Evolutionary conservation across 2,113 vertebrate species (phyloP).

Genomic region (Nothoprocta perdicaria): DNA sequence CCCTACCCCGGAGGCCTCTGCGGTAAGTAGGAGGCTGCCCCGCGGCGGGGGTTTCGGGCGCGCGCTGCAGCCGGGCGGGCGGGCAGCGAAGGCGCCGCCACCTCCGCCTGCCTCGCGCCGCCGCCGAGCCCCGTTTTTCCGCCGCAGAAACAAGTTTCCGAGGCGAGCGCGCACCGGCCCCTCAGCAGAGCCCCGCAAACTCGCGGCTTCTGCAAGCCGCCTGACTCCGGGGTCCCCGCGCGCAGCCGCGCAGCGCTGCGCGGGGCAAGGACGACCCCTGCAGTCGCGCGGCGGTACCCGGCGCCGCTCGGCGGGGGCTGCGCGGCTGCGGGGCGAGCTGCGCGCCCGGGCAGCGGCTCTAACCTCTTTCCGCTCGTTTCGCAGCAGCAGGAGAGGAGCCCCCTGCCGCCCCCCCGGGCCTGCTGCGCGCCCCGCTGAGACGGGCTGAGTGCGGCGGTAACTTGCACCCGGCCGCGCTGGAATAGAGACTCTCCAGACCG

Average conservation of each 20-base stretch:
- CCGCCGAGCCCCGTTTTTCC: background rate
- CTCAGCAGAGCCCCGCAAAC: background rate
- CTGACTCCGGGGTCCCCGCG: no score
- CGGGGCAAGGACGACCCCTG: conserved; percentile 68
- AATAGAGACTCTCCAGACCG: conserved; percentile 55
- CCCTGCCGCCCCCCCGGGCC: background rate
- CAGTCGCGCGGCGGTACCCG: conserved; percentile 33
- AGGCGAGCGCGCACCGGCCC: background rate
- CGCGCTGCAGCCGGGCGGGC: rapidly evolving
- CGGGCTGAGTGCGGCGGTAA: conserved; percentile 71
- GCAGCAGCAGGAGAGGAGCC: conserved; percentile 41
- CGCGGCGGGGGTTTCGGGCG: background rate
- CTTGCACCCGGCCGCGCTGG: conserved; percentile 54
- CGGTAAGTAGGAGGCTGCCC: conserved; percentile 30
- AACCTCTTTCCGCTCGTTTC: conserved; percentile 60
- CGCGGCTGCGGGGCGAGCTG: background rate
- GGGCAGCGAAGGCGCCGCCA: background rate
- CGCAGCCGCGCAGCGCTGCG: background rate
- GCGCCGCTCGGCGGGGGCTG: conserved; percentile 5
- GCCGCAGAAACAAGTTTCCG: conserved; percentile 12
- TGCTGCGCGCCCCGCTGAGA: conserved; percentile 66
- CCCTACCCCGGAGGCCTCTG: background rate
- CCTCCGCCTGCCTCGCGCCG: no score
- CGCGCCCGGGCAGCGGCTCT: background rate
- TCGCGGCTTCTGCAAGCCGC: background rate